Evolutionary conservation across 2,888 invertebrate genomes (phyloP).

Genomic region (Oscheius sp.): DNA sequence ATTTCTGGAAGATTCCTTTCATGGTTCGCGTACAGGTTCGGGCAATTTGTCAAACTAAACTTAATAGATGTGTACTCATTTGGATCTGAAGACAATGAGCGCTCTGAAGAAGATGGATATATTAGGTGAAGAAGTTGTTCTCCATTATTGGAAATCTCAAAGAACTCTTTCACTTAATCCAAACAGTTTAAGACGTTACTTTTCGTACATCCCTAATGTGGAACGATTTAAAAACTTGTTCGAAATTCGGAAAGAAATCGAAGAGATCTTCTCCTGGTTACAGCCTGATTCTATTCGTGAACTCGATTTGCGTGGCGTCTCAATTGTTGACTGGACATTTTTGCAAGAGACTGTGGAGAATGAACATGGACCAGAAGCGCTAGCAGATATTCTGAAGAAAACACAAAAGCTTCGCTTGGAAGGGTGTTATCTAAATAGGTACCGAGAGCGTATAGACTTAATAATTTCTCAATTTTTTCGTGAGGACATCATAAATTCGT

Average conservation of each 20-base stretch:
- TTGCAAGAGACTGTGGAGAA: not conserved
- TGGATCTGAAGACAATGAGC: not conserved
- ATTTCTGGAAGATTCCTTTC: not conserved
- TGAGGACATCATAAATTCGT: not conserved
- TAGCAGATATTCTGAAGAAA: not conserved
- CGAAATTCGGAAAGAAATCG: not conserved
- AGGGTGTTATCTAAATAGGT: slow-evolving; percentile 3
- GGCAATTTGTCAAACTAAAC: no score
- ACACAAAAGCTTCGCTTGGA: not conserved
- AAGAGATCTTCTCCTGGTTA: not conserved
- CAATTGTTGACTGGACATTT: not conserved
- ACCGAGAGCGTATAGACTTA: no score
- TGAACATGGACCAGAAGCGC: not conserved
- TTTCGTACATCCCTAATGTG: not conserved
- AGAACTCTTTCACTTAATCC: not conserved
- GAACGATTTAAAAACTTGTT: not conserved
- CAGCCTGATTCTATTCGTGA: not conserved
- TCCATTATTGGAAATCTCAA: slow-evolving; percentile 7
- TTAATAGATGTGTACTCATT: not conserved
- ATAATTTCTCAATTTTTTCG: no score
- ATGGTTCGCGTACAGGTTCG: slow-evolving; percentile 13
- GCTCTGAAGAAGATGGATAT: not conserved
- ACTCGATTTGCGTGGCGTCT: not conserved
- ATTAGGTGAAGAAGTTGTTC: not conserved
- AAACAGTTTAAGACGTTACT: not conserved